Conservation (phyloP, 2,797 vertebrate species). For the Silurus lanzhouensis region DNA sequence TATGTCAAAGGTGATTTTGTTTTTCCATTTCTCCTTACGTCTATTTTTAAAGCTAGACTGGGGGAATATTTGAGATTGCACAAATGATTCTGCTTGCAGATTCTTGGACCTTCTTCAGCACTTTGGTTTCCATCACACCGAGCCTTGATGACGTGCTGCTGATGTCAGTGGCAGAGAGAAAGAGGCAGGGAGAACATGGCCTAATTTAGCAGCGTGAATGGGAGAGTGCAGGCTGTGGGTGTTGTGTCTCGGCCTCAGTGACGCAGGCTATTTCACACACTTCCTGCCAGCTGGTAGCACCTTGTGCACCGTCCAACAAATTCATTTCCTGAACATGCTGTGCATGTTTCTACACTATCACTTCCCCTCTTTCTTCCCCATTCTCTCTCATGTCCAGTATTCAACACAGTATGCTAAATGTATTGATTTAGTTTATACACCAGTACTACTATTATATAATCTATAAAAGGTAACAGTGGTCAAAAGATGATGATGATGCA, state of each 20-base stretch:
- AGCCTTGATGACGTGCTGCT: constrained; percentile 45
- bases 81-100: constrained; percentile 20
- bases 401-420: not conserved
- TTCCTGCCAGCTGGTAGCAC: constrained; percentile 78
- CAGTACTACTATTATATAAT: not conserved
- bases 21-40: not conserved
- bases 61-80: constrained; percentile 31
- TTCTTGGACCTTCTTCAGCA: constrained; percentile 35
- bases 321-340: constrained; percentile 66
- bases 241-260: constrained; percentile 70
- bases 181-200: constrained; percentile 66
- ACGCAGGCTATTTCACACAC: constrained; percentile 76
- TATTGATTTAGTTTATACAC: not conserved
- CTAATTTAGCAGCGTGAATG: constrained; percentile 54
- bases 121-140: constrained; percentile 39
- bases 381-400: not conserved
- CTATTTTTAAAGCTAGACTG: constrained; percentile 18
- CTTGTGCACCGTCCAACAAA: constrained; percentile 67
- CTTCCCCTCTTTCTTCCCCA: constrained; percentile 41
- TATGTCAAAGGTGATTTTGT: not conserved
- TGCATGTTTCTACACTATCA: constrained; percentile 49
- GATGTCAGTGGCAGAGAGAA: constrained; percentile 42
- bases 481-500: not conserved
- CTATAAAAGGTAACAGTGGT: too few species aligned
- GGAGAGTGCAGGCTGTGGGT: constrained; percentile 59